Evolutionary conservation across 2,888 invertebrate genomes (phyloP).

Genomic region (Synanthedon andrenaeformis): DNA sequence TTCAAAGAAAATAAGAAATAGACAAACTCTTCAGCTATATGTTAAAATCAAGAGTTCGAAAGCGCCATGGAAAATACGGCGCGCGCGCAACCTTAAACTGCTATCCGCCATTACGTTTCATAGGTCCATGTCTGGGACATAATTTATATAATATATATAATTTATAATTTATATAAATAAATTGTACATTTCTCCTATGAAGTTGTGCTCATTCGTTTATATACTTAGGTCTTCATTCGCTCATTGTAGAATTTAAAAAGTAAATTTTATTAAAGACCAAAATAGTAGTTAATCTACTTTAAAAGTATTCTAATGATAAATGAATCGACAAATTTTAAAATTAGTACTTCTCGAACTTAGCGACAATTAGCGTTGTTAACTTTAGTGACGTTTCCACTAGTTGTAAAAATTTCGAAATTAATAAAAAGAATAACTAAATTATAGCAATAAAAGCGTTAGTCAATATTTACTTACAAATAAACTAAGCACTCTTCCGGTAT

Average conservation of each 20-base stretch:
- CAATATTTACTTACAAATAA: conserved; percentile 19
- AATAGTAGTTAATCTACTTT: conserved; percentile 33
- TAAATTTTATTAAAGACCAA: conserved; percentile 57
- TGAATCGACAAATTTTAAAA: conserved; percentile 34
- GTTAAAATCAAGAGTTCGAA: too few species aligned
- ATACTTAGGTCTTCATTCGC: conserved; percentile 49
- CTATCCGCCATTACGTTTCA: too few species aligned
- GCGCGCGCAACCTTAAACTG: too few species aligned
- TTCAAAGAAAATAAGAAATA: too few species aligned
- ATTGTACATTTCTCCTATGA: conserved; percentile 36
- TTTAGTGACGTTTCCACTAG: conserved; percentile 1
- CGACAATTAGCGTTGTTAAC: conserved; percentile 25
- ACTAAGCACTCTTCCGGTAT: conserved; percentile 40
- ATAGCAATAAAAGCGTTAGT: conserved; percentile 39
- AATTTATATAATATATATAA: conserved; percentile 24
- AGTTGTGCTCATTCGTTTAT: conserved; percentile 44
- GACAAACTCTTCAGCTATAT: too few species aligned
- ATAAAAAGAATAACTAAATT: conserved; percentile 20
- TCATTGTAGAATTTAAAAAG: conserved; percentile 35
- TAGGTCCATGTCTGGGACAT: too few species aligned
- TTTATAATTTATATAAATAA: conserved; percentile 57
- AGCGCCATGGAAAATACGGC: too few species aligned
- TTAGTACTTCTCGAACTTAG: conserved; percentile 33
- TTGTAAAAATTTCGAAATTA: conserved; percentile 34
- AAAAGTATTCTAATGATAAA: conserved; percentile 45